Evolutionary conservation across 2,888 invertebrate genomes (phyloP), one percentile per base, ranked within the genome.

Genomic region (Drosophila suboccidentalis): DNA sequence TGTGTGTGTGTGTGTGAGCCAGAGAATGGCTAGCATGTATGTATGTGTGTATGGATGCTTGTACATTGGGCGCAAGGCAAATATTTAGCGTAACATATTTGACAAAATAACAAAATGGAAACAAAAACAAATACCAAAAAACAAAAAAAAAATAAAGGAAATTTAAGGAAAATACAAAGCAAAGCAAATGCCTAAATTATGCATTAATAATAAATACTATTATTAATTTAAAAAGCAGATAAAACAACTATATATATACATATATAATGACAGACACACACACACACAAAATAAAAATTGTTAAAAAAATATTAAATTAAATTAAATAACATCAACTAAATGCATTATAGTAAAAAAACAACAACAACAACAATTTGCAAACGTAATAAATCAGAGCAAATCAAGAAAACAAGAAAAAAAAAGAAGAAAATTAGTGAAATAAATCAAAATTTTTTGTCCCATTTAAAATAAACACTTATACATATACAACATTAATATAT

Each of bases 391-490:
- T 66, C n/a, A 59, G 71, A 78, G 64, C 44, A 69, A 66, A 54
- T 39, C 36, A 47, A 38, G 46, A 41, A 64, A 6, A 71, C 66
- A 38, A 75, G 64, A 38, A 44, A 15, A 46, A 22, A 22, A 34
- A 8, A 75, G 66, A 38, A 75, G 64, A 38, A 44, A 15, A 46
- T 77, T 90, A 84, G 90, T 89, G 61, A 90, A 89, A 77, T 89
- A 83, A 84, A 84, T 90, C 90, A 88, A 90, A 90, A 90, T 86
- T 84, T 87, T 88, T 86, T 84, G 89, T 66, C 90, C 66, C 87
- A 73, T 69, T 82, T 67, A 72, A 82, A 65, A 46, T 57, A 54
- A 50, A 75, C 38, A 61, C 38, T 44, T 29, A 68, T 51, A 60
- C 62, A 67, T 72, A 69, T 69, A 68, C 50, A 68, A 62, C 15